A percentile compares a stretch with the other conserved stretches of the same genome.
Evolutionary conservation across 2,888 invertebrate species (phyloP).

Genomic region (Lacanobia oleracea): DNA sequence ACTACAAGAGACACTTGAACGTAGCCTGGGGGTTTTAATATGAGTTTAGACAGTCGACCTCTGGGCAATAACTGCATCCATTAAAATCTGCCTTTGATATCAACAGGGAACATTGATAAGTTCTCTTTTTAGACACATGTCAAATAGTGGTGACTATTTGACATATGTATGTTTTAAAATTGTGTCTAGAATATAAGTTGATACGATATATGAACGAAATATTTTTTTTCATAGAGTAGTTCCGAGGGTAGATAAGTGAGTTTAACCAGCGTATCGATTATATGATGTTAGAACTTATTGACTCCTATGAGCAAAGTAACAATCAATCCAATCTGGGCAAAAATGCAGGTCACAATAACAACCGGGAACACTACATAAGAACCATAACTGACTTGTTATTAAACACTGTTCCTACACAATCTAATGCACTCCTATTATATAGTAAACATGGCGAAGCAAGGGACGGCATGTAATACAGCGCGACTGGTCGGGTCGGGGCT

Average conservation of each 20-base stretch:
- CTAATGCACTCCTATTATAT: constrained; percentile 33
- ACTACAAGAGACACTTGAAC: constrained; percentile 60
- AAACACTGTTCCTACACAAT: constrained; percentile 30
- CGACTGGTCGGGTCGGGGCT: constrained; percentile 59
- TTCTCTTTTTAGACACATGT: constrained; percentile 17
- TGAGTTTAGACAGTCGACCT: constrained; percentile 50
- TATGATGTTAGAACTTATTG: not conserved
- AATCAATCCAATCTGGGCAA: not conserved
- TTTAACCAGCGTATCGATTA: not conserved
- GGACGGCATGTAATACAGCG: constrained; percentile 59
- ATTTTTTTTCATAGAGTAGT: not conserved
- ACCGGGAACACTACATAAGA: not conserved
- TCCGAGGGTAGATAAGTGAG: not conserved
- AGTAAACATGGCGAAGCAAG: constrained; percentile 48
- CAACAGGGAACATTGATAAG: constrained; percentile 45
- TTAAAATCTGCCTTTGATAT: constrained; percentile 64
- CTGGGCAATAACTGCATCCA: constrained; percentile 49
- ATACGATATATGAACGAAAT: too few relatives aligned
- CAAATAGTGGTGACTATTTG: too few relatives aligned
- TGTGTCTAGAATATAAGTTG: not conserved
- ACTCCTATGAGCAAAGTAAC: not conserved
- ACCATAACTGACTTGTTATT: not conserved
- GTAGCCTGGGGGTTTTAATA: constrained; percentile 57
- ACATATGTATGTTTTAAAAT: not conserved
- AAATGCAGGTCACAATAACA: not conserved